Evolutionary conservation across 2,797 vertebrate species (phyloP).

Genomic region (Gila robusta): DNA sequence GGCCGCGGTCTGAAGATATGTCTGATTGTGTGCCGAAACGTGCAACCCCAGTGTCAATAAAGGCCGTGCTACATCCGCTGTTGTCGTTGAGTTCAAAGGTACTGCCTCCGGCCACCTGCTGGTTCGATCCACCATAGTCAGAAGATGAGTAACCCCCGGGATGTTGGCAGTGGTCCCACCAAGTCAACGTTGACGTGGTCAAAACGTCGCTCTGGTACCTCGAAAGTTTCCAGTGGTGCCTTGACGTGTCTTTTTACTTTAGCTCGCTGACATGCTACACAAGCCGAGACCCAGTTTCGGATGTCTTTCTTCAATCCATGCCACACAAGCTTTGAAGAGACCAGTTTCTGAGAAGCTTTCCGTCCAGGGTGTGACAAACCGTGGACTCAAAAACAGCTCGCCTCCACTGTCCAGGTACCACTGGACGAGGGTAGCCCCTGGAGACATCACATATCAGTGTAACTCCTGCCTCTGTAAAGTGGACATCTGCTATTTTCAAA

Average conservation of each 20-base stretch:
- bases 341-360: neutral
- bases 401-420: neutral
- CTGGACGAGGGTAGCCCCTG: neutral
- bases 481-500: conserved; percentile 13
- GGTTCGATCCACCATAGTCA: neutral
- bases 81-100: neutral
- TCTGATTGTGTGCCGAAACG: too few relatives aligned
- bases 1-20: too few relatives aligned
- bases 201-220: conserved; percentile 20
- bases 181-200: conserved; percentile 45
- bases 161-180: conserved; percentile 16
- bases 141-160: neutral
- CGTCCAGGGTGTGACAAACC: neutral
- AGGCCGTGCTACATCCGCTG: neutral
- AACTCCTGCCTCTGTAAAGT: neutral
- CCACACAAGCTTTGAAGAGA: neutral
- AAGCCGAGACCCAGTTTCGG: neutral
- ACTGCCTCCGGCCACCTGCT: neutral
- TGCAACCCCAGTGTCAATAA: neutral
- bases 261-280: neutral
- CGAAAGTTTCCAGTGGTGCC: neutral
- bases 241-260: conserved; percentile 7
- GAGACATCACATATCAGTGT: conserved; percentile 19
- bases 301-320: neutral
- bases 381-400: neutral